phyloP scores from a whole-genome alignment of 2,888 invertebrate genomes.

The Allolobophora icterica region DNA sequence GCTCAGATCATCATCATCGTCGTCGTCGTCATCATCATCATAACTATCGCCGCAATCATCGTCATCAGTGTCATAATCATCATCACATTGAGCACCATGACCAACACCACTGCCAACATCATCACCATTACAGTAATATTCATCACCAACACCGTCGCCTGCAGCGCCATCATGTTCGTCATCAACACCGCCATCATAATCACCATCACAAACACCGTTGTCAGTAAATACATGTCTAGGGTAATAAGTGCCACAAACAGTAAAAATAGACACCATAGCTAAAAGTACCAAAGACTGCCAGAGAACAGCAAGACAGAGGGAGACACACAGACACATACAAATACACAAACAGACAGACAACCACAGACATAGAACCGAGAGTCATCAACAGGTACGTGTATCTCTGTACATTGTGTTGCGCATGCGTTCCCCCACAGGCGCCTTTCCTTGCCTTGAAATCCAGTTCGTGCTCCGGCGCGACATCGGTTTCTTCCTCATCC shows the following conservation, averaged over 20 bases:
- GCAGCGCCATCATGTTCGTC: too few relatives aligned
- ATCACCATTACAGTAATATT: too few relatives aligned
- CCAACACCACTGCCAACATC: too few relatives aligned
- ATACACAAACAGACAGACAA: neutral
- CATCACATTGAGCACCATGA: too few relatives aligned
- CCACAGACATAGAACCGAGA: neutral
- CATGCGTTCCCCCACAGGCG: slow-evolving; percentile 36
- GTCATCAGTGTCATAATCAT: neutral
- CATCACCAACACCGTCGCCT: too few relatives aligned
- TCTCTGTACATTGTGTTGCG: neutral
- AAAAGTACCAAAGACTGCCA: too few relatives aligned
- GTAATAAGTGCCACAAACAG: neutral
- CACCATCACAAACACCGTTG: neutral
- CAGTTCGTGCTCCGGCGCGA: slow-evolving; percentile 47
- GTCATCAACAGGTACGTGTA: neutral
- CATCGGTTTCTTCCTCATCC: slow-evolving; percentile 49
- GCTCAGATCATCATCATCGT: slow-evolving; percentile 35
- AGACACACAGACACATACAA: neutral
- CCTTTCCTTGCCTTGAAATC: slow-evolving; percentile 48
- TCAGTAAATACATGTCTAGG: neutral
- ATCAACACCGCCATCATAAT: neutral
- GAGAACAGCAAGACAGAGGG: neutral
- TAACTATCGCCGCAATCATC: neutral
- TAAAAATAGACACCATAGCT: too few relatives aligned
- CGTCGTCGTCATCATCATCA: neutral